These are phyloP conservation scores for Sycobia sp. DNA, from an alignment of 1,140 invertebrate species.

Conservation along the genomic window DNA sequence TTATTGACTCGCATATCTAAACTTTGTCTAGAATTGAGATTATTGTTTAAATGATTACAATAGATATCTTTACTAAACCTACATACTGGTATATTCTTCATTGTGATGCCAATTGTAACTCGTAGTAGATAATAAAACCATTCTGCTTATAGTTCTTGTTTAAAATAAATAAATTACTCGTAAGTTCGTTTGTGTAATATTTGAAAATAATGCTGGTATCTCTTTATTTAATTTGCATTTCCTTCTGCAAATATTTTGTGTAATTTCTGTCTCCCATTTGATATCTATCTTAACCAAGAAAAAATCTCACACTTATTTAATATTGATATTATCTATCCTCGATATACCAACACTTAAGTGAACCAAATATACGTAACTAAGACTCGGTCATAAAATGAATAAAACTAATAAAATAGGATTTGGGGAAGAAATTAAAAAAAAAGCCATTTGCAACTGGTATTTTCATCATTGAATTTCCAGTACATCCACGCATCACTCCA, in stretches of 20 bases:
- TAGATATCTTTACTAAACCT: no score
- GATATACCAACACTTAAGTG: no score
- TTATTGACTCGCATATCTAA: not conserved
- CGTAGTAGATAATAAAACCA: not conserved
- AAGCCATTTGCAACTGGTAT: conserved; percentile 5
- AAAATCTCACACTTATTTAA: no score
- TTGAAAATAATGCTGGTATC: not conserved
- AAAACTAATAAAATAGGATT: not conserved
- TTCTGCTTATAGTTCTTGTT: not conserved
- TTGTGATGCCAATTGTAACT: conserved; percentile 4
- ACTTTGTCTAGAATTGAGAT: no score
- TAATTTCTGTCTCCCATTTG: no score
- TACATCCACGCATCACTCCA: conserved; percentile 71
- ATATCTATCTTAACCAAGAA: no score
- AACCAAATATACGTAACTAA: no score
- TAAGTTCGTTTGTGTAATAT: not conserved
- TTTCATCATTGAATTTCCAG: conserved; percentile 61
- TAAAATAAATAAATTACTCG: not conserved
- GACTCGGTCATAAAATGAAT: no score
- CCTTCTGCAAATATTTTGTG: not conserved
- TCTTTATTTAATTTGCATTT: not conserved
- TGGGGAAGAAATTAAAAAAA: not conserved
- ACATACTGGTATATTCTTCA: not conserved
- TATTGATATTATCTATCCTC: no score
- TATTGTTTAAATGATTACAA: no score